phyloP scores from a whole-genome alignment of 1,140 invertebrate genomes.

The Oedothorax gibbosus region DNA sequence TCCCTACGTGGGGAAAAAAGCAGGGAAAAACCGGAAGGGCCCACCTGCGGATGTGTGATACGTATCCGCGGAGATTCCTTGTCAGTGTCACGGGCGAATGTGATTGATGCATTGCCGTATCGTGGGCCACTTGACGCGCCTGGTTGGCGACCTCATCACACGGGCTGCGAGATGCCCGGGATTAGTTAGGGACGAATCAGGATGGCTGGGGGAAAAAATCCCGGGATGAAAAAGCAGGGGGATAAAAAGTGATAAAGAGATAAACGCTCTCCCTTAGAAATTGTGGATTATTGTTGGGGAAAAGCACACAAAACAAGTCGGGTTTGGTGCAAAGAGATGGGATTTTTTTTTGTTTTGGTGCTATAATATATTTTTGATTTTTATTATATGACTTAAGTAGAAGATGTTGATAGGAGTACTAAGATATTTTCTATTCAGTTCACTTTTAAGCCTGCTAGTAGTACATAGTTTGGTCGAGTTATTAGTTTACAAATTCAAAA shows the following conservation, averaged over 20 bases:
- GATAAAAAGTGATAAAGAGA: slow-evolving; percentile 60
- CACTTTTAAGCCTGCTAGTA: too few relatives aligned
- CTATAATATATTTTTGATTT: too few relatives aligned
- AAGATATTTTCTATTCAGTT: too few relatives aligned
- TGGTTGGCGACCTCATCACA: slow-evolving; percentile 53
- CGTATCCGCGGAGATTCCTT: slow-evolving; percentile 60
- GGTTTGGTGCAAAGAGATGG: background rate
- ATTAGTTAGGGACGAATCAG: too few relatives aligned
- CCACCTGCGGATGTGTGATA: slow-evolving; percentile 62
- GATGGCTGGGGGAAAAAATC: slow-evolving; percentile 12
- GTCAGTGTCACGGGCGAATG: slow-evolving; percentile 48
- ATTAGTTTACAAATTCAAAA: too few relatives aligned
- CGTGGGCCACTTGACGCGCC: slow-evolving; percentile 52
- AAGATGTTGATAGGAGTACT: too few relatives aligned
- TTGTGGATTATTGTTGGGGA: background rate
- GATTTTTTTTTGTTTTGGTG: too few relatives aligned
- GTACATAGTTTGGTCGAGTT: too few relatives aligned
- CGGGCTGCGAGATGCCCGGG: slow-evolving; percentile 32
- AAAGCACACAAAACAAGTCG: background rate
- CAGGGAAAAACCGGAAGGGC: slow-evolving; percentile 54
- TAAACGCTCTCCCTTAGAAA: slow-evolving; percentile 27
- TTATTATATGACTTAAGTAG: too few relatives aligned
- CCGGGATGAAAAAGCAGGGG: slow-evolving; percentile 43
- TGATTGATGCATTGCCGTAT: slow-evolving; percentile 51
- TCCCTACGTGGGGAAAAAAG: slow-evolving; percentile 34